These are phyloP conservation scores for Boloria euphrosyne DNA, from an alignment of 2,888 invertebrate species.

Conservation along the genomic window DNA sequence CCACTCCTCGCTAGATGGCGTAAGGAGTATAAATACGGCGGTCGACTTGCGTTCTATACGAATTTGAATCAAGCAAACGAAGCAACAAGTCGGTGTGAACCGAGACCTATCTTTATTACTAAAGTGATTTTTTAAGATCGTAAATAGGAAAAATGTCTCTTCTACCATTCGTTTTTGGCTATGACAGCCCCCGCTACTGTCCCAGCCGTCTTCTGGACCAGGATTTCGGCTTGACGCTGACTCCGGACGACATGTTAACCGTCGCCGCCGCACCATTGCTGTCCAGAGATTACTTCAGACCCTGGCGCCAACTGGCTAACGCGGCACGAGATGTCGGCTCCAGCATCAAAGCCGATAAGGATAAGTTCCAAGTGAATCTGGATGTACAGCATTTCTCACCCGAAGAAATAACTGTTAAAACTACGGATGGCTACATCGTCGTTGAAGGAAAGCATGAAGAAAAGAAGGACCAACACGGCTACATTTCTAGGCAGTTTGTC, in stretches of 20 bases:
- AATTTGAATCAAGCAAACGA: constrained; percentile 47
- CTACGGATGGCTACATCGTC: constrained; percentile 85
- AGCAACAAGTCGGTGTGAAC: constrained; percentile 37
- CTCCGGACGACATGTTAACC: constrained; percentile 64
- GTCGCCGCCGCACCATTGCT: constrained; percentile 54
- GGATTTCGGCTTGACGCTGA: constrained; percentile 69
- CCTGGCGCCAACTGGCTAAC: constrained; percentile 64
- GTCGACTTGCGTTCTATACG: constrained; percentile 27
- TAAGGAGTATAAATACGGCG: constrained; percentile 50
- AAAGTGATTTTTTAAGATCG: constrained; percentile 13
- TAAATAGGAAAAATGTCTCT: constrained; percentile 58
- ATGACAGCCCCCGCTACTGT: constrained; percentile 58
- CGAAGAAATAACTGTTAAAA: constrained; percentile 89
- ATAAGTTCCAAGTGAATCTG: constrained; percentile 85
- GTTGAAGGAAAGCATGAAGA: constrained; percentile 91
- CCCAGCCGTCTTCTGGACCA: constrained; percentile 70
- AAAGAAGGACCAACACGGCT: constrained; percentile 88
- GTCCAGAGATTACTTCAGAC: constrained; percentile 54
- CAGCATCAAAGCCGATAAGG: constrained; percentile 77
- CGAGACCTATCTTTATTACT: constrained; percentile 27
- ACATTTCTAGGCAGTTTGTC: constrained; percentile 87
- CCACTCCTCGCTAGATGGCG: constrained; percentile 61
- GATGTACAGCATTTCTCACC: constrained; percentile 91
- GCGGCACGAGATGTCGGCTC: constrained; percentile 68
- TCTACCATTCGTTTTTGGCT: constrained; percentile 65